phyloP scores from a whole-genome alignment of 2,797 vertebrate species.

The Aldrovandia affinis region DNA sequence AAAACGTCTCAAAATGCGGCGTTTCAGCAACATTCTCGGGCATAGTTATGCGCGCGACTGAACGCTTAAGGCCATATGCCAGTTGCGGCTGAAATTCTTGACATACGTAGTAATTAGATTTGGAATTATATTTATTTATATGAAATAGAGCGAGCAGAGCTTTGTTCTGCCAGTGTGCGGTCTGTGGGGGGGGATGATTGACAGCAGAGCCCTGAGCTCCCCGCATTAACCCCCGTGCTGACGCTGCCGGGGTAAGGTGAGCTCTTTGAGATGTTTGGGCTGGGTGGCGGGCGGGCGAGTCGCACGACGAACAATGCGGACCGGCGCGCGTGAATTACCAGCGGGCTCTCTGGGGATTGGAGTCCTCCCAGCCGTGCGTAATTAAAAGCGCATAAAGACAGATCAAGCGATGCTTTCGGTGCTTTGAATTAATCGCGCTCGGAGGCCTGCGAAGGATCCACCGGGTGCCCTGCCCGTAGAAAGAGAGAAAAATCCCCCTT shows the following conservation, averaged over 20 bases:
- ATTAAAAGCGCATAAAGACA: slow-evolving; percentile 71
- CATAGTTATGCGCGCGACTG: background rate
- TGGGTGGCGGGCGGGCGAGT: background rate
- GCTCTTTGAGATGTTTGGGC: background rate
- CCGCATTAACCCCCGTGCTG: background rate
- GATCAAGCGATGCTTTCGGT: slow-evolving; percentile 57
- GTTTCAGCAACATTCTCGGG: background rate
- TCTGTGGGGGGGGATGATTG: background rate
- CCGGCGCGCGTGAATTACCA: slow-evolving; percentile 51
- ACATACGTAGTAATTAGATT: background rate
- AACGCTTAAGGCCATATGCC: background rate
- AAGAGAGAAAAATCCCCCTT: background rate
- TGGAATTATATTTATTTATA: background rate
- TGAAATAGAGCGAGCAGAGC: background rate
- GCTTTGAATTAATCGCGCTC: slow-evolving; percentile 24
- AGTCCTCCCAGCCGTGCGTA: slow-evolving; percentile 64
- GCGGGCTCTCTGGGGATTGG: slow-evolving; percentile 54
- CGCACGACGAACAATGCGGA: background rate
- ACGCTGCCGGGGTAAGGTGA: background rate
- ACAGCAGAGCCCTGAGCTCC: background rate
- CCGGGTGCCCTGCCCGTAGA: background rate
- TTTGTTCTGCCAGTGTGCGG: background rate
- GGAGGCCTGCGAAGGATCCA: background rate
- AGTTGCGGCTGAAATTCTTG: background rate
- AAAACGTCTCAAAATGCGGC: background rate